Evolutionary conservation across 2,888 invertebrate genomes (phyloP), one percentile per base, ranked within the genome.

Genomic region (Andrena hattorfiana): DNA sequence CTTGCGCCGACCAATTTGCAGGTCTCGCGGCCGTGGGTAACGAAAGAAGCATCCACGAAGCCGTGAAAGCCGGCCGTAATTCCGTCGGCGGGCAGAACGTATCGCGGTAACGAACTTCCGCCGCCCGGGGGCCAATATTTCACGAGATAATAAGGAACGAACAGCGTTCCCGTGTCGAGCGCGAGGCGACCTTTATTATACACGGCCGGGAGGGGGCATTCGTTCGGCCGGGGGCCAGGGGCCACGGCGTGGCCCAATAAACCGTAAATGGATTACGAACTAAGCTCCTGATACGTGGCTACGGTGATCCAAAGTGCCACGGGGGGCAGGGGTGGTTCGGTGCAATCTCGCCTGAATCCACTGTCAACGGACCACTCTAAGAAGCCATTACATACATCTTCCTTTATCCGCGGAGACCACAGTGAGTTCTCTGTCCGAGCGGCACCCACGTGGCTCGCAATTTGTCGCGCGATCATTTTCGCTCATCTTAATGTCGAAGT

Each of bases 231-330:
- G 71, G 77, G 71, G 83, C 32, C 78, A 72, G 72, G 78, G 71
- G 82, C 63, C 68, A 59, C 75, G 60, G 30, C 28, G 74, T 85
- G 72, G 56, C 56, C 81, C 84, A 81, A 84, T 84, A 81, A 85
- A 77, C 75, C 64, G 85, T 85, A 85, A 85, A 84, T 84, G 84
- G 85, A 85, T 85, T 84, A 84, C 48, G 26, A 26, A 48, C 71
- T 84, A 81, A 85, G 81, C 84, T 56, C 62, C 66, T 71, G 77
- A 77, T 77, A 75, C 85, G 81, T 69, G 42, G 42, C 83, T 77
- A 81, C 71, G 77, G 71, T 60, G 75, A 85, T 85, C 71, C 83
- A 62, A 74, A 80, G 63, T 77, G 59, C 42, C 66, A 51, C 30
- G 32, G 62, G 62, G 63, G 54, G n/a, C 51, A 59, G 54, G 2